Evolutionary conservation across 37 sponge, comb jelly and placozoan species (phyloP).

Genomic region (Tethya wilhelma): DNA sequence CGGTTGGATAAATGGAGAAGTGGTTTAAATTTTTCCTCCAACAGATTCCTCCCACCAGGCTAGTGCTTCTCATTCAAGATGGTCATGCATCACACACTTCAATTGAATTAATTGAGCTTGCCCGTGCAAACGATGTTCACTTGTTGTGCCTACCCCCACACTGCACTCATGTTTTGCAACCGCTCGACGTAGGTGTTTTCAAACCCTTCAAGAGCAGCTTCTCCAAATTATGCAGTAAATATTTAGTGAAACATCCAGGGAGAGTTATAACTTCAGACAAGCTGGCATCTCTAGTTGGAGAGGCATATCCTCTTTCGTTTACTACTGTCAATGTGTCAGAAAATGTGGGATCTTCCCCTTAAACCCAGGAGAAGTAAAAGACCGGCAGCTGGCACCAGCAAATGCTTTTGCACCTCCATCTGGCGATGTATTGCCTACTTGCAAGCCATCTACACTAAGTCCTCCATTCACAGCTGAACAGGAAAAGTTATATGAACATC

Average conservation of each 20-base stretch:
- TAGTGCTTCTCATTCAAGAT: constrained; percentile 60
- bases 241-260: constrained; percentile 39
- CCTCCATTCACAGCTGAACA: constrained; percentile 19
- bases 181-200: constrained; percentile 67
- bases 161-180: constrained; percentile 64
- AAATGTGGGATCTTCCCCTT: constrained; percentile 64
- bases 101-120: constrained; percentile 61
- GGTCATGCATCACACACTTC: constrained; percentile 67
- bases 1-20: constrained; percentile 67
- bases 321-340: constrained; percentile 63
- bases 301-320: constrained; percentile 40
- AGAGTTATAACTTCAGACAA: constrained; percentile 52
- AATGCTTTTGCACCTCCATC: constrained; percentile 13
- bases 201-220: constrained; percentile 62
- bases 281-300: constrained; percentile 44
- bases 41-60: constrained; percentile 52
- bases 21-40: constrained; percentile 59
- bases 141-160: constrained; percentile 67
- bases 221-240: constrained; percentile 47
- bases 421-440: too few relatives aligned
- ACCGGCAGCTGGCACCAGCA: constrained; percentile 67
- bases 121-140: constrained; percentile 46
- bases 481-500: constrained; percentile 16
- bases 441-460: too few relatives aligned
- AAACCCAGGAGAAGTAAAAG: constrained; percentile 53